Evolutionary conservation across 2,797 vertebrate species (phyloP).

Genomic region (Mico argentatus): DNA sequence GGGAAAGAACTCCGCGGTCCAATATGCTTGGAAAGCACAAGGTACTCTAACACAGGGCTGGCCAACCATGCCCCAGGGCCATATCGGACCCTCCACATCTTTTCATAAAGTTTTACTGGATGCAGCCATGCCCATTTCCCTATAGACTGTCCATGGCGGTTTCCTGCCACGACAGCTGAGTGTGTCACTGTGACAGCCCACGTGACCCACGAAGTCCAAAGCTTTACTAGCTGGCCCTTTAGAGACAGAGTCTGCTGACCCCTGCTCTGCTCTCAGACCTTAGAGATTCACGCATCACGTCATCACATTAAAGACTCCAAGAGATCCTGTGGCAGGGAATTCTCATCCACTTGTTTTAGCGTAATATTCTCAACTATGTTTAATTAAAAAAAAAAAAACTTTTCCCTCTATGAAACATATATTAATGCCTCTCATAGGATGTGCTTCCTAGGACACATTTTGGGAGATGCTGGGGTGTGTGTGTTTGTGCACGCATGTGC

Average conservation of each 20-base stretch:
- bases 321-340: neutral
- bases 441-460: neutral
- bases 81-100: neutral
- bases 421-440: neutral
- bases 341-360: neutral
- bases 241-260: neutral
- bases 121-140: neutral
- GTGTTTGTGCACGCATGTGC: rapidly evolving
- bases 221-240: neutral
- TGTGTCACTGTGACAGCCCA: neutral
- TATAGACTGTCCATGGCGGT: neutral
- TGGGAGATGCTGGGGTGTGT: neutral
- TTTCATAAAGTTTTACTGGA: slow-evolving; percentile 48
- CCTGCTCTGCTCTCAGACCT: neutral
- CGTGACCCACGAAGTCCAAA: rapidly evolving
- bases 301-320: neutral
- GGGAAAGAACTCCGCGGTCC: rapidly evolving
- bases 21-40: neutral
- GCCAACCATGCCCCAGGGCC: neutral
- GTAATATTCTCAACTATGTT: neutral
- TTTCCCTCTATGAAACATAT: neutral
- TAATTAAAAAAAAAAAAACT: neutral
- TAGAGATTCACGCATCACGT: neutral
- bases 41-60: neutral
- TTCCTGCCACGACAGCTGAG: neutral